Evolutionary conservation across 1,140 invertebrate species (phyloP), one percentile per base, ranked within the genome.

Genomic region (Drosophila teissieri): DNA sequence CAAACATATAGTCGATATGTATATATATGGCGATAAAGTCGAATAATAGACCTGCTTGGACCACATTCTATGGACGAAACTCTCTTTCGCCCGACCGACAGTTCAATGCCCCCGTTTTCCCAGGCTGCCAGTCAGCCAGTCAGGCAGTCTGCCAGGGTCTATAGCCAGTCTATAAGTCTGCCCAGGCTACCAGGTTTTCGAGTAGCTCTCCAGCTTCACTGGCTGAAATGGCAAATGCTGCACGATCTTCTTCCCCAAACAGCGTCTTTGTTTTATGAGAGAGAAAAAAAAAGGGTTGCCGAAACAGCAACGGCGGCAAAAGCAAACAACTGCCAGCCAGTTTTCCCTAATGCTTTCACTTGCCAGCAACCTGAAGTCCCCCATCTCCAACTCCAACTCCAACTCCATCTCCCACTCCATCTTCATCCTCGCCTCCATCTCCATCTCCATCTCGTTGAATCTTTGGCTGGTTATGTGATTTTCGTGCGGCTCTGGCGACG

Each of bases 281-380:
- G 19, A 19, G 19, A 19, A 19, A 45, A 27, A 15, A 51, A 80
- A 82, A 88, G 79, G 83, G 79, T 83, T 75, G 82, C 67, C 75
- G 55, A 61, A 56, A 45, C 42, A 42, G 40, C 40, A 17, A 11
- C 44, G 44, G 44, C 19, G 44, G 51, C 31, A 86, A 81, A 81
- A 80, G 74, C 75, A 85, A 85, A 85, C 82, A 86, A 74, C 78
- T 68, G 82, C 60, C 74, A 77, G 73, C 60, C 49, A 75, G 57
- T 78, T 86, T 81, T 74, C 82, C 80, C 79, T 82, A 86, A 88
- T 89, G 83, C 83, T 88, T 88, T 88, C 83, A 88, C 83, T 88
- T 79, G 68, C 65, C 73, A 80, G 56, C 60, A 74, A 76, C 49
- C 74, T 77, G 63, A 77, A 67, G 55, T 61, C 8, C 7, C 53